Conservation (phyloP, 1,140 invertebrate species). For the Danaus plexippus region DNA sequence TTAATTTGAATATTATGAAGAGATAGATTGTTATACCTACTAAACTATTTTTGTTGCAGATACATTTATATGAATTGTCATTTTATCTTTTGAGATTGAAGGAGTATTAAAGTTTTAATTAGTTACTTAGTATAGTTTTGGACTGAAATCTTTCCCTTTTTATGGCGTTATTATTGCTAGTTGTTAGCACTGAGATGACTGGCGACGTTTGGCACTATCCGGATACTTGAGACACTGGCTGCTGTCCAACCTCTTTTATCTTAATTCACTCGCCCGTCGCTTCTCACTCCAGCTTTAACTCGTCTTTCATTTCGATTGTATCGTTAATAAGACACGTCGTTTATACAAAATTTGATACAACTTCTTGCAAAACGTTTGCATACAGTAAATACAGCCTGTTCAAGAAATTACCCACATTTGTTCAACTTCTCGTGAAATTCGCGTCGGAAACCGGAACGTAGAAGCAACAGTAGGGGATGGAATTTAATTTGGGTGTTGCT, state of each 20-base stretch:
- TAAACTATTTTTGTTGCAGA: too few relatives aligned
- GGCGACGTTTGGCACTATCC: conserved; percentile 40
- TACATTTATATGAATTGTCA: too few relatives aligned
- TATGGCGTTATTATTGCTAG: too few relatives aligned
- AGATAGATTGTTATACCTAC: too few relatives aligned
- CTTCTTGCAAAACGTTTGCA: conserved; percentile 7
- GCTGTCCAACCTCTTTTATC: conserved; percentile 57
- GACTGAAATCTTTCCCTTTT: too few relatives aligned
- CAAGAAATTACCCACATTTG: conserved; percentile 31
- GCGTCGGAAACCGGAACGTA: conserved; percentile 22
- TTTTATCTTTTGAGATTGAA: too few relatives aligned
- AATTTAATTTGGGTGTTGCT: conserved; percentile 59
- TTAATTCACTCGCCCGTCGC: conserved; percentile 58
- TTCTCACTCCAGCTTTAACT: conserved; percentile 49
- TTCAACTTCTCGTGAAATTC: conserved; percentile 34
- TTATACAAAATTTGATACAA: conserved; percentile 32
- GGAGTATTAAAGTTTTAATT: too few relatives aligned
- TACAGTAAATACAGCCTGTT: conserved; percentile 32
- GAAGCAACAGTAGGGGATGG: conserved; percentile 31
- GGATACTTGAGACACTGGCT: conserved; percentile 62
- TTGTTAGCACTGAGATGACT: conserved; percentile 8
- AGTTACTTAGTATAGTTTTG: too few relatives aligned
- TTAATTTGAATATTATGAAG: too few relatives aligned
- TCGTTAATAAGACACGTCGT: conserved; percentile 25
- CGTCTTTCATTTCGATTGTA: conserved; percentile 47